Conservation (phyloP, 2,797 vertebrate species). For the Adelosebastes latens region DNA sequence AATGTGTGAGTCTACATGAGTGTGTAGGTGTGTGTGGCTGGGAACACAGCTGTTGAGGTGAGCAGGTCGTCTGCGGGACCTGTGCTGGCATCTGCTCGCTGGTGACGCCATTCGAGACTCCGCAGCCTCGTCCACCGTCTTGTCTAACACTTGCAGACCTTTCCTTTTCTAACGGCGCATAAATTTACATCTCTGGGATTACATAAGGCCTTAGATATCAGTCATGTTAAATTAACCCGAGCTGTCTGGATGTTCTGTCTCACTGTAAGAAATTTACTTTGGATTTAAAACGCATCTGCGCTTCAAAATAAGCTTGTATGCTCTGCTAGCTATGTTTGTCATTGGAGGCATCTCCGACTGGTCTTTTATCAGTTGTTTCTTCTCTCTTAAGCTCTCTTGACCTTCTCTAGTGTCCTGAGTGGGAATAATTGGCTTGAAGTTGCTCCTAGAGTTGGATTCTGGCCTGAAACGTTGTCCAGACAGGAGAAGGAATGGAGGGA, state of each 20-base stretch:
- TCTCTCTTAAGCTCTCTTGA: background rate
- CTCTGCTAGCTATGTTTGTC: background rate
- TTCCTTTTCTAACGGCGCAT: constrained; percentile 27
- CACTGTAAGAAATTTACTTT: constrained; percentile 12
- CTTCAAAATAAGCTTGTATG: background rate
- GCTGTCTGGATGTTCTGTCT: constrained; percentile 11
- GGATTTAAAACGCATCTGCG: constrained; percentile 31
- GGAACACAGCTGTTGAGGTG: constrained; percentile 49
- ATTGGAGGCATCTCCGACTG: background rate
- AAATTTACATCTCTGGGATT: constrained; percentile 25
- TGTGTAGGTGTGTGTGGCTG: background rate
- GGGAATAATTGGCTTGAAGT: constrained; percentile 3
- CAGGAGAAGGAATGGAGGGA: background rate
- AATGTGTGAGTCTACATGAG: background rate
- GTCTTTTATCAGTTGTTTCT: constrained; percentile 1
- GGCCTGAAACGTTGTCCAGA: background rate
- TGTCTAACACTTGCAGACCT: constrained; percentile 11
- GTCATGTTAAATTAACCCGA: constrained; percentile 26
- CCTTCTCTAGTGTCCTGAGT: background rate
- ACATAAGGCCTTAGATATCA: constrained; percentile 16
- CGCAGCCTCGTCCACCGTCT: background rate
- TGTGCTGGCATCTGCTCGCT: constrained; percentile 39
- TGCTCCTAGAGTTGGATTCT: background rate
- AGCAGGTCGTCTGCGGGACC: constrained; percentile 28
- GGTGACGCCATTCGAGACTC: background rate